phyloP scores from a whole-genome alignment of 2,888 invertebrate species.

The Acronicta psi region DNA sequence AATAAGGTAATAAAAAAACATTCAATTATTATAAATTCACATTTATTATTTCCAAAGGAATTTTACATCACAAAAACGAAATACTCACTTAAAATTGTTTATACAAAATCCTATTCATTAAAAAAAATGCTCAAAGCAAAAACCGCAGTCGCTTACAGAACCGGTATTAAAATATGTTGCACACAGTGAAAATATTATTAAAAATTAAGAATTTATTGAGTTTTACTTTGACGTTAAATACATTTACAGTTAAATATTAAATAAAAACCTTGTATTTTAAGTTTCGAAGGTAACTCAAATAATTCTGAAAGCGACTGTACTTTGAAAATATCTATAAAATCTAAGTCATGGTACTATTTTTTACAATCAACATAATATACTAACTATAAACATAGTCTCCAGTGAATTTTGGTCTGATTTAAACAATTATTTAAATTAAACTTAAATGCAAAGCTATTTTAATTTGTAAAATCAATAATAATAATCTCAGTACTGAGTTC shows the following conservation, averaged over 20 bases:
- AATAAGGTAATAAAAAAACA: conserved; percentile 49
- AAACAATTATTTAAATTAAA: conserved; percentile 33
- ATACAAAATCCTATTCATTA: conserved; percentile 44
- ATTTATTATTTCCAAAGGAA: conserved; percentile 76
- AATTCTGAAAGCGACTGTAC: conserved; percentile 37
- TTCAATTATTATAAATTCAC: conserved; percentile 69
- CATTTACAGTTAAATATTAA: background rate
- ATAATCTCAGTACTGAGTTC: conserved; percentile 42
- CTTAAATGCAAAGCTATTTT: conserved; percentile 10
- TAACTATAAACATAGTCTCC: conserved; percentile 38
- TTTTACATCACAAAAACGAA: conserved; percentile 67
- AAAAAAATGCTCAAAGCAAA: conserved; percentile 34
- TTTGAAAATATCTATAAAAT: conserved; percentile 40
- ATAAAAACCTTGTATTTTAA: background rate
- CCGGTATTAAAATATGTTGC: conserved; percentile 4
- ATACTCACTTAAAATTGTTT: conserved; percentile 43
- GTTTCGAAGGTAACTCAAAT: conserved; percentile 23
- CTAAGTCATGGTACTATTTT: conserved; percentile 53
- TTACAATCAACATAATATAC: conserved; percentile 45
- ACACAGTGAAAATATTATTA: background rate
- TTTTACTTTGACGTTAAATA: too few species aligned
- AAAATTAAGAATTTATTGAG: too few species aligned
- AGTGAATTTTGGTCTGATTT: conserved; percentile 47
- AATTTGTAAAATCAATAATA: conserved; percentile 26
- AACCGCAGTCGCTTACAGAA: conserved; percentile 48